phyloP scores from a whole-genome alignment of 2,113 vertebrate genomes.

The Delphinus delphis region DNA sequence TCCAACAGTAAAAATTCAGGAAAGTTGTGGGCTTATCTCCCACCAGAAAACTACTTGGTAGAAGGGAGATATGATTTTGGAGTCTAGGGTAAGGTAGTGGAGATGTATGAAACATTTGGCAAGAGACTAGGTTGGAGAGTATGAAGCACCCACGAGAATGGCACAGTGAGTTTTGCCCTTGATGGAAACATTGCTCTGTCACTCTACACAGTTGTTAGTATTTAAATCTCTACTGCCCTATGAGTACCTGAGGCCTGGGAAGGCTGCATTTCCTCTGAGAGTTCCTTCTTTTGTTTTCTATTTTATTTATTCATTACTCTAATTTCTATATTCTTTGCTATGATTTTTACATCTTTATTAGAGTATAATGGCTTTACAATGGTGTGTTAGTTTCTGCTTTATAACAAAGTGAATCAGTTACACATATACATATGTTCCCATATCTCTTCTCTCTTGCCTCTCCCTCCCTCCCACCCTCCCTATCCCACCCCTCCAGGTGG shows the following conservation, averaged over 20 bases:
- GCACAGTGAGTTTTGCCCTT: not conserved
- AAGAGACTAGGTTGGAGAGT: not conserved
- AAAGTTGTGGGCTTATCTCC: not conserved
- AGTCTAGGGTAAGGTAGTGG: not conserved
- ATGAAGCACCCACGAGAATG: not conserved
- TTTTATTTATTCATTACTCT: not conserved
- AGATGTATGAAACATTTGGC: not conserved
- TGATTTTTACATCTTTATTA: not conserved
- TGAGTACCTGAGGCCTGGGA: not conserved
- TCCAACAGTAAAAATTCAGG: not conserved
- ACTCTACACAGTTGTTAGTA: not conserved
- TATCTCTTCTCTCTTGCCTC: too few species aligned
- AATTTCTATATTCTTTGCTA: not conserved
- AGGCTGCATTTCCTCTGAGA: not conserved
- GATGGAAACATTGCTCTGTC: not conserved
- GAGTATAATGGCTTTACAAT: too few species aligned
- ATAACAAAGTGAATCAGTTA: too few species aligned
- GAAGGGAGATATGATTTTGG: not conserved
- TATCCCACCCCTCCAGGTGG: too few species aligned
- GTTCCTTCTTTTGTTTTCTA: not conserved
- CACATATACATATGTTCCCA: too few species aligned
- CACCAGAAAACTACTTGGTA: not conserved
- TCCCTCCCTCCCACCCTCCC: too few species aligned
- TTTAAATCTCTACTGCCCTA: not conserved
- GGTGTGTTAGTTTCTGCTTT: too few species aligned